Percentiles rank a stretch among this genome's conserved stretches.
Evolutionary conservation across 2,888 invertebrate genomes (phyloP).

Genomic region (Polydesmus complanatus): DNA sequence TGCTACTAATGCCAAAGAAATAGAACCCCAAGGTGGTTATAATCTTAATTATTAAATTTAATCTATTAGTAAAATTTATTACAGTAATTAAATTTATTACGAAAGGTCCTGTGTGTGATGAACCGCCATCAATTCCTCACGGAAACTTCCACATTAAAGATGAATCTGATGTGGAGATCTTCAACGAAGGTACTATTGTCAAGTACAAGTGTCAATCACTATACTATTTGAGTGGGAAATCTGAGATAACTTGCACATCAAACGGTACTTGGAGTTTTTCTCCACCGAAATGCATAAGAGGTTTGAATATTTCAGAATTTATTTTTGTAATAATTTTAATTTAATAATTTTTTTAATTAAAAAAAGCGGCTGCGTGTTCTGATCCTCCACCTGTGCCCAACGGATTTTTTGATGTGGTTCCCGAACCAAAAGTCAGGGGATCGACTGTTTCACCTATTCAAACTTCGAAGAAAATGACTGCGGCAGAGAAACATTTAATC

Average conservation of each 20-base stretch:
- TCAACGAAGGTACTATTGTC: slow-evolving; percentile 1
- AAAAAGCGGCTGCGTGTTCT: slow-evolving; percentile 3
- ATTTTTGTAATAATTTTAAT: slow-evolving; percentile 3
- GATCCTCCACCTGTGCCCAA: slow-evolving; percentile 10
- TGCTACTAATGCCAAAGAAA: not conserved
- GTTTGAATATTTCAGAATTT: not conserved
- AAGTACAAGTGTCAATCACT: slow-evolving; percentile 8
- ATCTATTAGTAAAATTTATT: not conserved
- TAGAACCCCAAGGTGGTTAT: not conserved
- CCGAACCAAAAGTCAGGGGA: not conserved
- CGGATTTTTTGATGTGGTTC: slow-evolving; percentile 2
- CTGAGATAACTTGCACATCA: not conserved
- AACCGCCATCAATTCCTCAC: slow-evolving; percentile 1
- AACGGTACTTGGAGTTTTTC: slow-evolving; percentile 5
- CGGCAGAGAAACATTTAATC: not conserved
- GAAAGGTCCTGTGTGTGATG: slow-evolving; percentile 6
- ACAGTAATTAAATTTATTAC: not conserved
- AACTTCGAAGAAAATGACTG: not conserved
- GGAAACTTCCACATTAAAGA: not conserved
- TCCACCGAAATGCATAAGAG: slow-evolving; percentile 7
- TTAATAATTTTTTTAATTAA: not conserved
- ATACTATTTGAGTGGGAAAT: slow-evolving; percentile 3
- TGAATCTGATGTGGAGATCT: not conserved
- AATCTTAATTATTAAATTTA: not conserved
- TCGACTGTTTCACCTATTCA: not conserved